Evolutionary conservation across 2,113 vertebrate genomes (phyloP), one percentile per base, ranked within the genome.

Genomic region (Eptatretus burgeri): DNA sequence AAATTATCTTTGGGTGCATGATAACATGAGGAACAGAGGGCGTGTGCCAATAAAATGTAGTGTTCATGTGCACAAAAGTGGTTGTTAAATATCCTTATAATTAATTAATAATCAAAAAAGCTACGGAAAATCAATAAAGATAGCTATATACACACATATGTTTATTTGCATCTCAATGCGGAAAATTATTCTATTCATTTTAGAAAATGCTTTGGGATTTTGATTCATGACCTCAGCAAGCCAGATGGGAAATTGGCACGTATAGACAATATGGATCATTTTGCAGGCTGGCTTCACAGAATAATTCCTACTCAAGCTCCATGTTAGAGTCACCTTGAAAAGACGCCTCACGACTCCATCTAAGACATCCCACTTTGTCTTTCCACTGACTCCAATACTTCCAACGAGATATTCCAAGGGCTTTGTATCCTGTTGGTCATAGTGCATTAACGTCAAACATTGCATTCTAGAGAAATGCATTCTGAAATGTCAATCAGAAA

Each of bases 311-410:
- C 27, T 41, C 27, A 41, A 41, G 27, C 27, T 41, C 27, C 27
- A 41, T 5, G 27, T 41, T 41, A 41, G 27, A 41, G 27, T 41
- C 27, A 93, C 91, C 81, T 98, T 98, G 60, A 98, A 98, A 2
- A 98, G 74, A 2, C 89, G 78, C 11, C 81, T 76, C 1, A 94
- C 87, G 51, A 98, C 89, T 41, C 89, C 87, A 51, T 95, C 91
- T 69, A 98, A 78, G 18, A 98, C 85, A 52, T 94, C 89, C 91
- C 91, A 98, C 65, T 91, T 98, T 64, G 91, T 98, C 75, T 98
- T 98, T 17, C 91, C 91, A 5, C 91, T 91, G 50, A 98, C 89
- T 5, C 89, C 85, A 11, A 98, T 95, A 72, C 89, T 89, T 52
- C 91, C 89, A 49, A 98, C 86, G 62, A 95, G 83, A 68, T 93